Percentiles rank a stretch among this genome's conserved stretches.
Conservation (phyloP, 2,113 vertebrate species). For the Pelobates fuscus region DNA sequence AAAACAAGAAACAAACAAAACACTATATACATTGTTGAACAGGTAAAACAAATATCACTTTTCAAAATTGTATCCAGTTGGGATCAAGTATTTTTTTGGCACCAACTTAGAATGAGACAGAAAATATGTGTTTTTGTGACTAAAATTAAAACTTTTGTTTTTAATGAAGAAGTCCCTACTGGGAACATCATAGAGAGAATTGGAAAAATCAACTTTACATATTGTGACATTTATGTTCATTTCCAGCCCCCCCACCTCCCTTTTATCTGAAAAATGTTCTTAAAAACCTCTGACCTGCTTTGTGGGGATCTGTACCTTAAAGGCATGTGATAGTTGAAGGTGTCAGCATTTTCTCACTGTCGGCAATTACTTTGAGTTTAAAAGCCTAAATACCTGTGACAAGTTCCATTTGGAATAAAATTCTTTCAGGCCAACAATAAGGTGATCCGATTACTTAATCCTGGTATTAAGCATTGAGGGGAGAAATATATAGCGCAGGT, state of each 20-base stretch:
- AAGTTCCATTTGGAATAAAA: conserved; percentile 57
- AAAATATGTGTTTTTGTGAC: not conserved
- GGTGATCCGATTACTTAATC: conserved; percentile 57
- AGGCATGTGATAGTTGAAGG: not conserved
- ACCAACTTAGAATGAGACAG: not conserved
- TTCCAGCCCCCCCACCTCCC: no score
- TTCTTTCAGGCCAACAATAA: conserved; percentile 56
- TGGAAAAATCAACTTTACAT: not conserved
- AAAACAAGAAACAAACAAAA: no score
- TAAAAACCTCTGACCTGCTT: not conserved
- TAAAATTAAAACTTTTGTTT: not conserved
- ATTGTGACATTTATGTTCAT: not conserved
- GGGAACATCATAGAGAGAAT: not conserved
- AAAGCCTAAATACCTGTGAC: conserved; percentile 53
- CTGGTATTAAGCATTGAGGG: conserved; percentile 9
- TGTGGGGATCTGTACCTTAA: not conserved
- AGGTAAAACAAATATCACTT: no score
- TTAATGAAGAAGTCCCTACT: not conserved
- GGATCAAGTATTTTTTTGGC: no score
- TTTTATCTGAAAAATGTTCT: not conserved
- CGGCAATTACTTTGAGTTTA: conserved; percentile 53
- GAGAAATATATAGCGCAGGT: conserved; percentile 28
- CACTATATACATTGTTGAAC: no score
- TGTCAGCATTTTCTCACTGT: conserved; percentile 38
- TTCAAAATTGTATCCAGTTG: no score